Evolutionary conservation across 2,797 vertebrate genomes (phyloP).

Genomic region (Chiroxiphia lanceolata): DNA sequence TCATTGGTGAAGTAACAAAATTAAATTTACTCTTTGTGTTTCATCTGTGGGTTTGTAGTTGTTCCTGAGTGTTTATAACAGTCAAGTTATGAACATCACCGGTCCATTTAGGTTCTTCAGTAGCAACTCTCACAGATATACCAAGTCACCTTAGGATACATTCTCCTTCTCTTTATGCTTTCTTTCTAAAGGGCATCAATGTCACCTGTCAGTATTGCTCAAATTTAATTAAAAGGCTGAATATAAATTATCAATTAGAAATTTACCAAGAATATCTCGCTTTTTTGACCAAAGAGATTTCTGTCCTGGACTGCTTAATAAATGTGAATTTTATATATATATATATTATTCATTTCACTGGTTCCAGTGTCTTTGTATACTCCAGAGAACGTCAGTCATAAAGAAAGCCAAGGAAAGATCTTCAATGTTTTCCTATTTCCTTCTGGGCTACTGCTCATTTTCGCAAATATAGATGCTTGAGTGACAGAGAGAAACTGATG

Average conservation of each 20-base stretch:
- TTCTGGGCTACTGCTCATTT: background rate
- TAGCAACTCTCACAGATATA: no score
- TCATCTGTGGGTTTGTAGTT: no score
- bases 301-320: background rate
- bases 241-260: background rate
- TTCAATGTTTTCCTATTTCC: background rate
- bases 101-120: no score
- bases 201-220: background rate
- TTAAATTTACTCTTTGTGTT: no score
- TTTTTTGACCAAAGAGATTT: background rate
- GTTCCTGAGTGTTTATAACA: no score
- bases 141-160: background rate
- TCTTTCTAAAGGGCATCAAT: background rate
- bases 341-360: background rate
- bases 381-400: background rate
- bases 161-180: background rate
- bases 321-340: background rate
- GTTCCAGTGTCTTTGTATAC: background rate
- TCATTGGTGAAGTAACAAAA: no score
- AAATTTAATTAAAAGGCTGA: background rate
- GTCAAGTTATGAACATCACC: no score
- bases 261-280: background rate
- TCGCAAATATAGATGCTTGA: background rate
- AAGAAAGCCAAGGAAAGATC: background rate
- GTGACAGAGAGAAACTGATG: background rate